Percentiles rank a stretch among this genome's conserved stretches.
Evolutionary conservation across 2,113 vertebrate genomes (phyloP).

Genomic region (Gnathonemus echidnorhynchus): DNA sequence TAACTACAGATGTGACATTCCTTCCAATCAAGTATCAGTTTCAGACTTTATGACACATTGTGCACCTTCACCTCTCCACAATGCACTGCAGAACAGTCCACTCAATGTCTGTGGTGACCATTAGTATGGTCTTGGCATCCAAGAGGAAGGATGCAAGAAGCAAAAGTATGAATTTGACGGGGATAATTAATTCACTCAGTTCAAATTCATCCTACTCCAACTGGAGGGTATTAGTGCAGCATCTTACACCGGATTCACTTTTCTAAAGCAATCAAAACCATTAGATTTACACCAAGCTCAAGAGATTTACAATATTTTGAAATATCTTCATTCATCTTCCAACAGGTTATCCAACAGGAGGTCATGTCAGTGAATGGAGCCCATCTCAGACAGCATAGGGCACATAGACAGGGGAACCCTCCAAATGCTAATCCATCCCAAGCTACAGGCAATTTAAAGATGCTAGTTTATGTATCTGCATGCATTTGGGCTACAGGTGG

Average conservation of each 20-base stretch:
- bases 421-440: background rate
- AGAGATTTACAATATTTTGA: background rate
- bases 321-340: background rate
- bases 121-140: background rate
- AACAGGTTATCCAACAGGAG: background rate
- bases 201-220: background rate
- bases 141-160: background rate
- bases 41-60: background rate
- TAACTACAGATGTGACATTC: background rate
- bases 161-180: background rate
- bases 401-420: background rate
- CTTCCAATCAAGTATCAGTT: background rate
- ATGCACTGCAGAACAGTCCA: background rate
- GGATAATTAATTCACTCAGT: background rate
- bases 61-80: background rate
- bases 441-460: background rate
- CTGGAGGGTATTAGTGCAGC: background rate
- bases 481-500: background rate
- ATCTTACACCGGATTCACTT: background rate
- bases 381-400: background rate
- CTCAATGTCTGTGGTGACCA: background rate
- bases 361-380: background rate
- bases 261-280: background rate
- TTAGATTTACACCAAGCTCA: background rate
- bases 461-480: background rate